Conservation (phyloP, 2,797 vertebrate species). For the Danio choprae region DNA sequence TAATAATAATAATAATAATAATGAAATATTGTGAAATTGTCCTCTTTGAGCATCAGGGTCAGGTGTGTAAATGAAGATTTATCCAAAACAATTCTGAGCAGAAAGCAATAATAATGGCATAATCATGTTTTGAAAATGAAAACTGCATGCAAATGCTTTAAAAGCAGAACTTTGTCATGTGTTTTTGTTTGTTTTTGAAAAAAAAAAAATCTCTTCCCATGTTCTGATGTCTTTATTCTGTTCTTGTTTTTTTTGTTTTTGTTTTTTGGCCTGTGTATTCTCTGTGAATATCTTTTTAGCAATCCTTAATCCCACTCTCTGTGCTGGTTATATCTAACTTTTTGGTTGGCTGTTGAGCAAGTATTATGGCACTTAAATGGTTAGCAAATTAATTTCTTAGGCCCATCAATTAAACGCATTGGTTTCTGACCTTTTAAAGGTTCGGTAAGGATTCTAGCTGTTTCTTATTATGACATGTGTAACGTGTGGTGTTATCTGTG, state of each 20-base stretch:
- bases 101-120: slow-evolving; percentile 56
- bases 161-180: slow-evolving; percentile 21
- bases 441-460: slow-evolving; percentile 34
- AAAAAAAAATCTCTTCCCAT: slow-evolving; percentile 1
- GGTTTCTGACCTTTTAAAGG: slow-evolving; percentile 35
- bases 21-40: slow-evolving; percentile 31
- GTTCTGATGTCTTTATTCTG: slow-evolving; percentile 1
- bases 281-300: slow-evolving; percentile 40
- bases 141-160: slow-evolving; percentile 48
- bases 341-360: slow-evolving; percentile 26
- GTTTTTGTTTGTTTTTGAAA: slow-evolving; percentile 10
- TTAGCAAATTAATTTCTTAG: slow-evolving; percentile 24
- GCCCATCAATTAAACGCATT: slow-evolving; percentile 24
- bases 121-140: slow-evolving; percentile 43
- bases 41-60: slow-evolving; percentile 52
- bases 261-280: slow-evolving; percentile 33
- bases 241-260: slow-evolving; percentile 23
- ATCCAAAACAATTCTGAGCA: slow-evolving; percentile 51
- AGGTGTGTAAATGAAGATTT: slow-evolving; percentile 41
- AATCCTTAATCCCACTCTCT: neutral
- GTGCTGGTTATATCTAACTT: slow-evolving; percentile 39
- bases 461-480: slow-evolving; percentile 47
- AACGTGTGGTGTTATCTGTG: slow-evolving; percentile 43
- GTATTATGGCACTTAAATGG: slow-evolving; percentile 31
- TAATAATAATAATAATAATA: neutral